These are phyloP conservation scores for Bolborhynchus lineola DNA, from an alignment of 2,113 vertebrate genomes.

Conservation along the genomic window DNA sequence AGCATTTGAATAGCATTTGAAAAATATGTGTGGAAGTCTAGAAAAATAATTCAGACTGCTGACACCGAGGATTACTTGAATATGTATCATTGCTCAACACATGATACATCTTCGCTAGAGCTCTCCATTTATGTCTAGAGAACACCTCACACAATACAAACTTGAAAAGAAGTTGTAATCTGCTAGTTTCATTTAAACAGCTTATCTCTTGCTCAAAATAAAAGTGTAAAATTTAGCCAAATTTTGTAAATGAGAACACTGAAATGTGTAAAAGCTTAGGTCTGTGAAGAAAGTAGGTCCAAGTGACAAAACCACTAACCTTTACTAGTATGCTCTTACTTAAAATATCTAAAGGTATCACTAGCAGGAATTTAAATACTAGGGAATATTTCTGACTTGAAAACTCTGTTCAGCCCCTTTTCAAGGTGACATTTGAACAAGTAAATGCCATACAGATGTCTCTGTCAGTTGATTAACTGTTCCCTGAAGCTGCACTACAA, in stretches of 20 bases:
- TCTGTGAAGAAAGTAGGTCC: background rate
- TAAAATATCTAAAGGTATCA: background rate
- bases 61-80: background rate
- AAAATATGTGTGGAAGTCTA: background rate
- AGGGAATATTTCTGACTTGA: background rate
- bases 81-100: background rate
- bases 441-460: background rate
- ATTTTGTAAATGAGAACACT: background rate
- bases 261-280: background rate
- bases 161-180: background rate
- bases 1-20: slow-evolving; percentile 15
- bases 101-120: background rate
- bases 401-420: background rate
- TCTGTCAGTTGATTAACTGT: background rate
- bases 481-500: background rate
- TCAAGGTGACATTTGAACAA: background rate
- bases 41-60: background rate
- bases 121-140: background rate
- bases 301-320: background rate
- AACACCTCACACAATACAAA: background rate
- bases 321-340: background rate
- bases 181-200: background rate
- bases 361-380: background rate
- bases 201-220: background rate
- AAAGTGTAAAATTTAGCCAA: background rate